These are phyloP conservation scores for Momotus momota DNA, from an alignment of 2,797 vertebrate species.

Conservation along the genomic window DNA sequence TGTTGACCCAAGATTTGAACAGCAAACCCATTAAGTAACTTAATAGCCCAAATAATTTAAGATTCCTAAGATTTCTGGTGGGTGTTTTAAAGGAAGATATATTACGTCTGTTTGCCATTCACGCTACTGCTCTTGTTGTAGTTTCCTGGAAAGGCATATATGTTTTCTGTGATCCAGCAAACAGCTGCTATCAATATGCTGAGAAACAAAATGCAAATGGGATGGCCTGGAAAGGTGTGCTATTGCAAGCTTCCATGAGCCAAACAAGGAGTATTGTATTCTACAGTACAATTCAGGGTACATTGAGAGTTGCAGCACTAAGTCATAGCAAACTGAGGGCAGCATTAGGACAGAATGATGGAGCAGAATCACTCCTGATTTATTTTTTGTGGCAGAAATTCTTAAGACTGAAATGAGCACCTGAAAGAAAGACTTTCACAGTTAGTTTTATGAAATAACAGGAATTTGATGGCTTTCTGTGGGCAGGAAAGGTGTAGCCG, in stretches of 20 bases:
- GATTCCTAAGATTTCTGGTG: constrained; percentile 6
- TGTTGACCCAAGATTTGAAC: constrained; percentile 31
- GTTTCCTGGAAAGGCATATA: not conserved
- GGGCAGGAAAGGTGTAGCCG: not conserved
- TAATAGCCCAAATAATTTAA: constrained; percentile 29
- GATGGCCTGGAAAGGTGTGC: not conserved
- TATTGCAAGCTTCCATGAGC: not conserved
- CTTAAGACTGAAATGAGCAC: not conserved
- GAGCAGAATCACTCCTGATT: not conserved
- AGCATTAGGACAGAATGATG: not conserved
- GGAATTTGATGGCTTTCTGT: not conserved
- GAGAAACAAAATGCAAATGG: not conserved
- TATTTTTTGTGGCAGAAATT: not conserved
- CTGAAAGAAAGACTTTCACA: not conserved
- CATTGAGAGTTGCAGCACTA: not conserved
- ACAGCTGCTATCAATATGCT: not conserved
- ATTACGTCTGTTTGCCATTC: not conserved
- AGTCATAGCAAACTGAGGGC: not conserved
- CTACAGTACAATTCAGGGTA: not conserved
- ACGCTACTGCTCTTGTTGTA: not conserved
- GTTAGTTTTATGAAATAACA: not conserved
- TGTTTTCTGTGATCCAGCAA: not conserved
- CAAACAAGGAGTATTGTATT: not conserved
- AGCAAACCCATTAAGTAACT: constrained; percentile 17
- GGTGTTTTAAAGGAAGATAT: constrained; percentile 35